Percentiles rank a stretch among this genome's conserved stretches.
Conservation (phyloP, 2,797 vertebrate species). For the Nyctalus aviator region DNA sequence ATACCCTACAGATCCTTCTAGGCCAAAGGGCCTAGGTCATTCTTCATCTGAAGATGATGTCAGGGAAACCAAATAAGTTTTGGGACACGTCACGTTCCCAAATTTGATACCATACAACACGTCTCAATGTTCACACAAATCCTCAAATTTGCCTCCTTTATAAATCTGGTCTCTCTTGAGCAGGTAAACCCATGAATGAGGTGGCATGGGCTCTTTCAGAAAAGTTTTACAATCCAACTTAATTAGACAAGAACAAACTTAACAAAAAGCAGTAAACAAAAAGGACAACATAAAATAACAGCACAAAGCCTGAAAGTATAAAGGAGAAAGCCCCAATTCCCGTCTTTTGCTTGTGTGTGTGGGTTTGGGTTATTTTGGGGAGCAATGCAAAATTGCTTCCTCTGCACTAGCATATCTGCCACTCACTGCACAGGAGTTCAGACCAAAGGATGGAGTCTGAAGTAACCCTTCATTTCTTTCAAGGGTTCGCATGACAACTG, state of each 20-base stretch:
- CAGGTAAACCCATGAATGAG: not conserved
- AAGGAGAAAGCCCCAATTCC: conserved; percentile 39
- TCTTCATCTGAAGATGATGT: conserved; percentile 1
- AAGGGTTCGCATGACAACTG: conserved; percentile 32
- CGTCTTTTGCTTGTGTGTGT: not conserved
- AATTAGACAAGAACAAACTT: not conserved
- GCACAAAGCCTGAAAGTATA: not conserved
- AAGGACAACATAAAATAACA: conserved; percentile 34
- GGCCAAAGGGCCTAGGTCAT: not conserved
- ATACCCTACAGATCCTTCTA: not conserved
- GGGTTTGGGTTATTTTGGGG: not conserved
- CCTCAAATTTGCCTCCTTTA: not conserved
- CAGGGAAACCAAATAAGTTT: not conserved
- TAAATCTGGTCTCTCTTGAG: not conserved
- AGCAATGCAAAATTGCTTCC: not conserved
- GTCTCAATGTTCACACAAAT: conserved; percentile 35
- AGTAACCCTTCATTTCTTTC: not conserved
- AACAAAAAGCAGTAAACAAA: conserved; percentile 38
- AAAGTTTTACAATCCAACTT: conserved; percentile 41
- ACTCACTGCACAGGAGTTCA: not conserved
- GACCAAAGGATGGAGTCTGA: not conserved
- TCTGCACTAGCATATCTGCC: not conserved
- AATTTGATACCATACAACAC: not conserved
- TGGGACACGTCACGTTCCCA: not conserved
- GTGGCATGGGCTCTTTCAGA: not conserved